Evolutionary conservation across 2,113 vertebrate species (phyloP).

Genomic region (Phalacrocorax carbo): DNA sequence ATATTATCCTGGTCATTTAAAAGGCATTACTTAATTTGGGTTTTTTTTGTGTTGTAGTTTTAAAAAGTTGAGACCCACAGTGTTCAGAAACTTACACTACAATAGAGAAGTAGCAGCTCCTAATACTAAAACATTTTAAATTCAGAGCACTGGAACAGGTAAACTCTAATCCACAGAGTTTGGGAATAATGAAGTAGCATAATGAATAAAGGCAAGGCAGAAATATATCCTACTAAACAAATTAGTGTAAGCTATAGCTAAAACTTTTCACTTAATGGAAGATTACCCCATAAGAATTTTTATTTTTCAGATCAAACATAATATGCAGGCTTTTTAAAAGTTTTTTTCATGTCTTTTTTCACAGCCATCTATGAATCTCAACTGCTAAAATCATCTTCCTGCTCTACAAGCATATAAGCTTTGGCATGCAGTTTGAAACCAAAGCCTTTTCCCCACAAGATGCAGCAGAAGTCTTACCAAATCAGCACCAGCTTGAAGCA

Average conservation of each 20-base stretch:
- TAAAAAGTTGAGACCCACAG: background rate
- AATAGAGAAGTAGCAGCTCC: background rate
- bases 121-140: background rate
- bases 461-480: conserved; percentile 80
- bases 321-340: background rate
- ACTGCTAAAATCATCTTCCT: background rate
- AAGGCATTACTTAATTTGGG: background rate
- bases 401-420: background rate
- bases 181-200: background rate
- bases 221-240: background rate
- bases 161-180: background rate
- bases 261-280: background rate
- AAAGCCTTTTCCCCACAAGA: background rate
- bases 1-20: background rate
- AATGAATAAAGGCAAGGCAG: background rate
- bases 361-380: background rate
- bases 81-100: background rate
- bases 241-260: background rate
- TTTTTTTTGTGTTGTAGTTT: background rate
- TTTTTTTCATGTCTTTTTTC: background rate
- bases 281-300: background rate
- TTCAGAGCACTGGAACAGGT: background rate
- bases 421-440: background rate
- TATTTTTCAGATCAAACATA: background rate
- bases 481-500: conserved; percentile 95